Percentiles rank a stretch among this genome's conserved stretches.
Evolutionary conservation across 2,888 invertebrate species (phyloP).

Genomic region (Diarsia dahlii): DNA sequence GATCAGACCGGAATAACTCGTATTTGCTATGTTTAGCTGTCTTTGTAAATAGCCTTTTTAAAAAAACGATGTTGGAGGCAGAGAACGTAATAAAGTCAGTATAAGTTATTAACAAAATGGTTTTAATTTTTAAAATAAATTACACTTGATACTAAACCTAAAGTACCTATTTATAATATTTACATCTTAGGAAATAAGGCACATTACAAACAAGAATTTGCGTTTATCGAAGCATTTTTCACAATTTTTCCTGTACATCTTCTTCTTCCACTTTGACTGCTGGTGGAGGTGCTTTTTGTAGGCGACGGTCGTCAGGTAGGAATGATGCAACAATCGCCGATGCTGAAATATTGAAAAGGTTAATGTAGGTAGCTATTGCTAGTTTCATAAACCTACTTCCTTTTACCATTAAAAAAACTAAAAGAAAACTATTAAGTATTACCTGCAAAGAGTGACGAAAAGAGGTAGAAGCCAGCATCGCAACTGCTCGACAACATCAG

Average conservation of each 20-base stretch:
- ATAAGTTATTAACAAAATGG: background rate
- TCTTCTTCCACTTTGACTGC: slow-evolving; percentile 44
- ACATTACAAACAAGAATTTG: background rate
- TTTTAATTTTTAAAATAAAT: slow-evolving; percentile 23
- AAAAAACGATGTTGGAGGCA: too few relatives aligned
- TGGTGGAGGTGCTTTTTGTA: slow-evolving; percentile 38
- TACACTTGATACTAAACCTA: slow-evolving; percentile 16
- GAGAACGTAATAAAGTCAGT: too few relatives aligned
- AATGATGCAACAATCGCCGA: slow-evolving; percentile 77
- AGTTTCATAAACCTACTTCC: background rate
- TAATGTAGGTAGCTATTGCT: too few relatives aligned
- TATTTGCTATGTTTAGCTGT: too few relatives aligned
- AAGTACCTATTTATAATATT: slow-evolving; percentile 34
- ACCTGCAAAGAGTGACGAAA: slow-evolving; percentile 86
- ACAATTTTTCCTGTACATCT: slow-evolving; percentile 18
- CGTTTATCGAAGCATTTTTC: background rate
- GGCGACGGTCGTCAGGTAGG: slow-evolving; percentile 76
- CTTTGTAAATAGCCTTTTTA: too few relatives aligned
- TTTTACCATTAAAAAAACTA: background rate
- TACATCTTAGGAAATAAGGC: slow-evolving; percentile 19
- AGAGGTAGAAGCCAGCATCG: slow-evolving; percentile 91
- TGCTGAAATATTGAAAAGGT: too few relatives aligned
- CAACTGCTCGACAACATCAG: slow-evolving; percentile 90
- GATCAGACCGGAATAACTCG: too few relatives aligned
- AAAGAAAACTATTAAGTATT: slow-evolving; percentile 62